Conservation (phyloP, 2,888 invertebrate genomes). For the Opisthograptis luteolata region DNA sequence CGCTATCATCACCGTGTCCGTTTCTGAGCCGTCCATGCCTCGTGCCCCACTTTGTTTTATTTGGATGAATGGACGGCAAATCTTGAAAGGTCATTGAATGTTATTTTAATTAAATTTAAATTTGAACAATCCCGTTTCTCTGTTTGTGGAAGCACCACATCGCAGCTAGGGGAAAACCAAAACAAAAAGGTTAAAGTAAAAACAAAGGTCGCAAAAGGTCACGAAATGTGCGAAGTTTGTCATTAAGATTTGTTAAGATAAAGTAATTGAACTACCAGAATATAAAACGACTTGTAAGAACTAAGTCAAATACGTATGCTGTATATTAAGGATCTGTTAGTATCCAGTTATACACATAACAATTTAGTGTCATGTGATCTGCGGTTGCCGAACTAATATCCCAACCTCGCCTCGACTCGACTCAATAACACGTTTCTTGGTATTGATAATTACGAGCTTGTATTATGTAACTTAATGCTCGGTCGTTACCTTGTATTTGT, state of each 20-base stretch:
- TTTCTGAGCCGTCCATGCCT: conserved; percentile 42
- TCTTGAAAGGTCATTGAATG: conserved; percentile 32
- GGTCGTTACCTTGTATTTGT: conserved; percentile 9
- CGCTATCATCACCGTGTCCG: conserved; percentile 47
- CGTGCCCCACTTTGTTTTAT: conserved; percentile 44
- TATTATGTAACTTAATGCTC: conserved; percentile 21
- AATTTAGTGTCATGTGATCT: neutral
- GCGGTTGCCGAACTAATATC: conserved; percentile 5
- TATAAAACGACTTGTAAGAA: no score
- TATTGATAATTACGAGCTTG: conserved; percentile 16
- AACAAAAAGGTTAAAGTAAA: conserved; percentile 1
- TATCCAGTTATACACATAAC: neutral
- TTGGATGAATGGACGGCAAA: conserved; percentile 42
- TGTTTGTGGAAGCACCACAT: neutral
- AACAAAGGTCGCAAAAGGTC: conserved; percentile 3
- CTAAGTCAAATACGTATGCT: no score
- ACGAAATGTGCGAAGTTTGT: neutral
- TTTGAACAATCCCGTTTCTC: conserved; percentile 3
- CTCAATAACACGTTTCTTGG: conserved; percentile 22
- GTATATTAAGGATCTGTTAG: no score
- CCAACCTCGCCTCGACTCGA: neutral
- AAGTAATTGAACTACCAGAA: neutral
- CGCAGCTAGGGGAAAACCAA: neutral
- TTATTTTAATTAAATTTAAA: conserved; percentile 19
- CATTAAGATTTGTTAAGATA: conserved; percentile 5